Conservation (phyloP, 1,140 invertebrate genomes). For the Hylyphantes graminicola region DNA sequence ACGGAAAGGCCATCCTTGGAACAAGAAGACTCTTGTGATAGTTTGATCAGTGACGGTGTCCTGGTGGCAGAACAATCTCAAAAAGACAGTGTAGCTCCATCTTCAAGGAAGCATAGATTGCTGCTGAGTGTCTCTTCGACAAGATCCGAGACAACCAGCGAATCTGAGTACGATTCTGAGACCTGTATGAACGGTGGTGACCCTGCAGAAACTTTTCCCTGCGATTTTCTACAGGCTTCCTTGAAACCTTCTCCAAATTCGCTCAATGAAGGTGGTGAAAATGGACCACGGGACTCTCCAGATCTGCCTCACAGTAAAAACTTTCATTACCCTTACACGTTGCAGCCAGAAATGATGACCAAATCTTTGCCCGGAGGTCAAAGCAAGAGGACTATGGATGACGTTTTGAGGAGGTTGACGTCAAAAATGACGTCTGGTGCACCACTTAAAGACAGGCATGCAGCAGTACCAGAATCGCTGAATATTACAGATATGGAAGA, state of each 20-base stretch:
- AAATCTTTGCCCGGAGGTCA: constrained; percentile 23
- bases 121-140: constrained; percentile 48
- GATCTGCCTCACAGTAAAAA: constrained; percentile 27
- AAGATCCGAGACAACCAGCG: constrained; percentile 45
- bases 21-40: constrained; percentile 57
- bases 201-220: constrained; percentile 33
- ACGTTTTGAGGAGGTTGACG: constrained; percentile 82
- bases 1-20: constrained; percentile 29
- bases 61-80: constrained; percentile 17
- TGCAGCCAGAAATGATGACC: constrained; percentile 9
- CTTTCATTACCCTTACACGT: constrained; percentile 25
- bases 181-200: constrained; percentile 64
- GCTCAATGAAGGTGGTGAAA: constrained; percentile 10
- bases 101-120: constrained; percentile 49
- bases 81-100: constrained; percentile 3
- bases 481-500: constrained; percentile 27
- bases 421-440: constrained; percentile 81
- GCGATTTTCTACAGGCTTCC: constrained; percentile 42
- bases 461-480: constrained; percentile 2
- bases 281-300: constrained; percentile 18
- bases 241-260: constrained; percentile 4
- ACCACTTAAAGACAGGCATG: constrained; percentile 65
- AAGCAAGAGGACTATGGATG: constrained; percentile 77
- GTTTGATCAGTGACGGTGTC: constrained; percentile 39
- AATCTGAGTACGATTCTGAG: constrained; percentile 58